Evolutionary conservation across 2,888 invertebrate genomes (phyloP), one percentile per base, ranked within the genome.

Genomic region (Petrophora chlorosata): DNA sequence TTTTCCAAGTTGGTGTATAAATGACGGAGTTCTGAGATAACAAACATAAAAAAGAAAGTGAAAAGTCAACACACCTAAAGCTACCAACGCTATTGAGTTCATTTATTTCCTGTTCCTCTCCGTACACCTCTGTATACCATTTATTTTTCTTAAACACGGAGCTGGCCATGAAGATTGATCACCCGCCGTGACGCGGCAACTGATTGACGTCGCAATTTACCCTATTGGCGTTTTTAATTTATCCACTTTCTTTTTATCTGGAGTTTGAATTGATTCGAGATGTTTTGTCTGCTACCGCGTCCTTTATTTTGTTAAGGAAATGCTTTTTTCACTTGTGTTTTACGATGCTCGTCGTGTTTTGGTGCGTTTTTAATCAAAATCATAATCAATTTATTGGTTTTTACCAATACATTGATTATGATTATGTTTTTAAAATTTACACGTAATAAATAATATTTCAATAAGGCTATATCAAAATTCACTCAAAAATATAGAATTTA

Each of bases 131-230:
- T 42, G 47, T 44, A 32, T 13, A 61, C 67, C 79, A 85, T 85
- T 84, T 84, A 85, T 85, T 84, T 84, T 82, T 83, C 82, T 79
- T 76, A 77, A 84, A 77, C 80, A 79, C 77, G 68, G 66, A 60
- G 55, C 64, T 59, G 43, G 72, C 64, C 77, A 82, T 80, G 85
- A 84, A 86, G 86, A 86, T 86, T 83, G 85, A 86, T 86, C 66
- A 73, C 73, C 53, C 58, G 36, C 68, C 75, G 74, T 82, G 84
- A 84, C 82, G 73, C 70, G 62, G 74, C 78, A 53, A 61, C 76
- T 84, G 86, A 86, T 85, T 86, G 86, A 86, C 86, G 78, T 78
- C 67, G 84, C 85, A 83, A 86, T 86, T 83, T 85, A 82, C 80
- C 82, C 70, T 79, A 80, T 82, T 76, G 82, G 77, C 79, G 73